phyloP scores from a whole-genome alignment of 2,113 vertebrate species.

The Plecturocebus donacophilus region DNA sequence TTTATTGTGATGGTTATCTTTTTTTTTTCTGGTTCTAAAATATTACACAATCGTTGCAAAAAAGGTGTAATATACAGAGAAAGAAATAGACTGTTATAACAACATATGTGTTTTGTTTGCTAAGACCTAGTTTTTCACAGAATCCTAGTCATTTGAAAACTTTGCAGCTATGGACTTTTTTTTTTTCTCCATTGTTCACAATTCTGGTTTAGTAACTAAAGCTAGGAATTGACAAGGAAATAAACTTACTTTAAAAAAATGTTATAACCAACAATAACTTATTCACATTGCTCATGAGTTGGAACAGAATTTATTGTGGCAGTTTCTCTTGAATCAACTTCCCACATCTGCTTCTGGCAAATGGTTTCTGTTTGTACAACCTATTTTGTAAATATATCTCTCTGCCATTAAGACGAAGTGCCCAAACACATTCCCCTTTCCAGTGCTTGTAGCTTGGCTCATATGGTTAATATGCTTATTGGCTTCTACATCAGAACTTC shows the following conservation, averaged over 20 bases:
- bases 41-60: neutral
- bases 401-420: conserved; percentile 29
- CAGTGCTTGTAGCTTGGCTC: conserved; percentile 36
- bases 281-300: neutral
- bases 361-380: conserved; percentile 72
- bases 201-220: conserved; percentile 47
- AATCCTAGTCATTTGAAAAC: conserved; percentile 27
- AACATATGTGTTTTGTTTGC: neutral
- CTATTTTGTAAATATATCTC: conserved; percentile 72
- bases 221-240: conserved; percentile 24
- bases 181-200: neutral
- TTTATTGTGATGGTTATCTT: neutral
- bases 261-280: conserved; percentile 51
- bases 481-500: conserved; percentile 66
- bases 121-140: neutral
- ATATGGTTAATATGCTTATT: conserved; percentile 70
- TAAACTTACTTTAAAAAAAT: conserved; percentile 46
- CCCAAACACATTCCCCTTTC: conserved; percentile 22
- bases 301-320: conserved; percentile 65
- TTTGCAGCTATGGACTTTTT: neutral
- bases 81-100: neutral
- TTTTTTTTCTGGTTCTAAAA: neutral
- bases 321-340: conserved; percentile 65
- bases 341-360: conserved; percentile 73
- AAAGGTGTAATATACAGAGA: neutral